Percentiles rank a stretch among this genome's conserved stretches.
Evolutionary conservation across 2,888 invertebrate species (phyloP).

Genomic region (Schizotus pectinicornis): DNA sequence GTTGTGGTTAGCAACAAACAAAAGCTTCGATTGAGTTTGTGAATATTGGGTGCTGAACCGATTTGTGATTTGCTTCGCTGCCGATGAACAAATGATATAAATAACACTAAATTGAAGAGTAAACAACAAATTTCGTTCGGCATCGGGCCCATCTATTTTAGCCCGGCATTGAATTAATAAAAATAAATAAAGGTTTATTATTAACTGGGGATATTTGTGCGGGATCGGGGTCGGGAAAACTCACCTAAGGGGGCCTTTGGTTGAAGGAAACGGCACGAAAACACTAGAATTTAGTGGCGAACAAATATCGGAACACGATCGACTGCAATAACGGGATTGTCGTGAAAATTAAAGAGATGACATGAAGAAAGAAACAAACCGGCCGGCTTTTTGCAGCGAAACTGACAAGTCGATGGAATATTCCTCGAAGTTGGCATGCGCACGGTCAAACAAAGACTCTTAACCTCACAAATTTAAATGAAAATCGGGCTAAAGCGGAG

Average conservation of each 20-base stretch:
- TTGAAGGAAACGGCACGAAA: conserved; percentile 5
- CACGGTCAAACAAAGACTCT: conserved; percentile 46
- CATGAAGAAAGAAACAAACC: conserved; percentile 43
- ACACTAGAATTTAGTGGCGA: conserved; percentile 5
- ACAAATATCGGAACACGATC: conserved; percentile 8
- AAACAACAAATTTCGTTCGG: too few species aligned
- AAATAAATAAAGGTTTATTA: not conserved
- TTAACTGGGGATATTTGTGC: not conserved
- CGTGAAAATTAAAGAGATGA: conserved; percentile 26
- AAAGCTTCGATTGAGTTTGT: too few species aligned
- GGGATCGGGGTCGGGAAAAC: not conserved
- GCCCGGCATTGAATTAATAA: not conserved
- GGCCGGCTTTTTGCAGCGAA: conserved; percentile 51
- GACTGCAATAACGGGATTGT: conserved; percentile 14
- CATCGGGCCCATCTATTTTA: too few species aligned
- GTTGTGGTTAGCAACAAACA: too few species aligned
- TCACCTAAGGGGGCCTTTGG: conserved; percentile 2
- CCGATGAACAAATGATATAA: too few species aligned
- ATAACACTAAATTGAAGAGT: too few species aligned
- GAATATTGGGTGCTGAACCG: too few species aligned
- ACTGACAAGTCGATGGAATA: conserved; percentile 50
- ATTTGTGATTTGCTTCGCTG: too few species aligned
- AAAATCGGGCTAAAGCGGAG: conserved; percentile 21
- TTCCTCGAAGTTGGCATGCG: conserved; percentile 48
- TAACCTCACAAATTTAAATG: conserved; percentile 48